Evolutionary conservation across 2,113 vertebrate species (phyloP).

Genomic region (Tichodroma muraria): DNA sequence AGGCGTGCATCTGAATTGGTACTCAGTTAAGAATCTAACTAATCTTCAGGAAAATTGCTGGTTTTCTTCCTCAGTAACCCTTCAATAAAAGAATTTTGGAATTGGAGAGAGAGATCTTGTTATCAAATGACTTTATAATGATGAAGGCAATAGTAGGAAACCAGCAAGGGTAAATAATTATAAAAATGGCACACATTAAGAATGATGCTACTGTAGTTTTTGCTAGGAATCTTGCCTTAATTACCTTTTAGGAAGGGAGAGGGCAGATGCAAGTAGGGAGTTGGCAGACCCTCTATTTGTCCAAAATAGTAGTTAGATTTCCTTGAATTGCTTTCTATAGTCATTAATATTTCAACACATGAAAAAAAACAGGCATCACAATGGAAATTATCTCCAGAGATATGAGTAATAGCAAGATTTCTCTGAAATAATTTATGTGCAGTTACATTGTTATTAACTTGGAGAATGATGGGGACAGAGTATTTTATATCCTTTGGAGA

Average conservation of each 20-base stretch:
- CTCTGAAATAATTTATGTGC: background rate
- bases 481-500: background rate
- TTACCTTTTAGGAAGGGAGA: background rate
- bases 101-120: background rate
- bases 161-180: background rate
- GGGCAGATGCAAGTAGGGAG: background rate
- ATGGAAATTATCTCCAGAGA: background rate
- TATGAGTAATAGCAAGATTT: background rate
- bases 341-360: background rate
- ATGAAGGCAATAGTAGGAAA: background rate
- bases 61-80: background rate
- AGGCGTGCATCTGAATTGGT: background rate
- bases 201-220: background rate
- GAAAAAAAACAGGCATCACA: background rate
- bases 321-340: background rate
- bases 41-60: background rate
- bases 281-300: background rate
- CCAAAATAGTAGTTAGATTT: slow-evolving; percentile 17
- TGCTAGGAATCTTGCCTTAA: background rate
- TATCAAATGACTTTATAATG: background rate
- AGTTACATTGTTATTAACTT: background rate
- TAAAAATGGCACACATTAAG: background rate
- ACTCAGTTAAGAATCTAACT: background rate
- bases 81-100: background rate
- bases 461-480: background rate